phyloP scores from a whole-genome alignment of 2,888 invertebrate genomes.

The Notodonta dromedarius region DNA sequence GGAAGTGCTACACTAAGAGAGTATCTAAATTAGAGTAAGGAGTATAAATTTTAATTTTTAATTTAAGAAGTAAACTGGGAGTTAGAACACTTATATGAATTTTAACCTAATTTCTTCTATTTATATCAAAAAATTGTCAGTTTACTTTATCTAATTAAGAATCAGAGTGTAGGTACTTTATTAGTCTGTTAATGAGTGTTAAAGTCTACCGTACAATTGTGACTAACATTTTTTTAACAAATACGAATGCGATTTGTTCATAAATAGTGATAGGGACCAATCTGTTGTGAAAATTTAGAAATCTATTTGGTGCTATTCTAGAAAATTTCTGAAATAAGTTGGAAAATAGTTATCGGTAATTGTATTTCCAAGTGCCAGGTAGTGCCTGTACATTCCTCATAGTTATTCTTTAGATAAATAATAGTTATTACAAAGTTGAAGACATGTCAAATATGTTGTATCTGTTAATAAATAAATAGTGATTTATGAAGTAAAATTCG shows the following conservation, averaged over 20 bases:
- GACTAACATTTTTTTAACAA: not conserved
- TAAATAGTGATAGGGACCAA: constrained; percentile 19
- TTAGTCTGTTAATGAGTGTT: not conserved
- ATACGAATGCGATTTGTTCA: not conserved
- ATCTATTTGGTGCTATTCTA: constrained; percentile 26
- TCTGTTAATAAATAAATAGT: constrained; percentile 6
- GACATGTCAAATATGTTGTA: constrained; percentile 4
- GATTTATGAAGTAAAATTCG: not conserved
- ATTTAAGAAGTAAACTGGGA: too few relatives aligned
- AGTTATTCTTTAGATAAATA: not conserved
- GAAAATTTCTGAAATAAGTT: constrained; percentile 1
- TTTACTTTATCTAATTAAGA: too few relatives aligned
- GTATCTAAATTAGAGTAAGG: constrained; percentile 61
- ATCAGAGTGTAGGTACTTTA: not conserved
- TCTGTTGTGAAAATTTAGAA: constrained; percentile 36
- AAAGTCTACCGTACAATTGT: not conserved
- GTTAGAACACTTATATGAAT: too few relatives aligned
- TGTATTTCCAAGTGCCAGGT: not conserved
- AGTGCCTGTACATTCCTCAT: constrained; percentile 28
- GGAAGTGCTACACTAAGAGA: constrained; percentile 81
- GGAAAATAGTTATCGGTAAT: not conserved
- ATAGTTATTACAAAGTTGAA: not conserved
- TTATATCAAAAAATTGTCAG: too few relatives aligned
- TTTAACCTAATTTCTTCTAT: too few relatives aligned
- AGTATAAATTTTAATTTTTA: too few relatives aligned